phyloP scores from a whole-genome alignment of 2,888 invertebrate genomes.

The Sinhomidia bicolor region DNA sequence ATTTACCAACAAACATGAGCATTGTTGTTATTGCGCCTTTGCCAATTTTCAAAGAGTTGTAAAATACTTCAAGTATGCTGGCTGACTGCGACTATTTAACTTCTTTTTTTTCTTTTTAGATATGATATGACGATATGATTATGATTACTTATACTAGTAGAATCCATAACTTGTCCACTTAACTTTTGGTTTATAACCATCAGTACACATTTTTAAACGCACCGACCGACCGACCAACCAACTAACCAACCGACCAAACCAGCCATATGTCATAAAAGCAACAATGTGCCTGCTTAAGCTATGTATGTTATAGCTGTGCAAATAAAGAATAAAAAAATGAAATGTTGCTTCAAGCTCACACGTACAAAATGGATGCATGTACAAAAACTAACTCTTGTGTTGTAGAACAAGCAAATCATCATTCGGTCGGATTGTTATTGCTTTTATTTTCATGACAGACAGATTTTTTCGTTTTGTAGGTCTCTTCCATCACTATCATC shows the following conservation, averaged over 20 bases:
- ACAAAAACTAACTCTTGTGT: background rate
- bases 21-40: constrained; percentile 17
- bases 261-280: constrained; percentile 27
- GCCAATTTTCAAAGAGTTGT: constrained; percentile 41
- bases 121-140: background rate
- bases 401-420: constrained; percentile 45
- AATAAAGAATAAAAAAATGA: constrained; percentile 16
- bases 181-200: constrained; percentile 37
- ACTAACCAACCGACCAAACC: constrained; percentile 3
- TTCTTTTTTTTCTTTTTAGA: background rate
- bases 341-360: constrained; percentile 39
- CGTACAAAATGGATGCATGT: constrained; percentile 21
- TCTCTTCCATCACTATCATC: constrained; percentile 19
- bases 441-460: constrained; percentile 42
- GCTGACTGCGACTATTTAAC: background rate
- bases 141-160: background rate
- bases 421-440: constrained; percentile 45
- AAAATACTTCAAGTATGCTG: constrained; percentile 18
- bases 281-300: constrained; percentile 4
- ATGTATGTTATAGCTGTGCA: constrained; percentile 20
- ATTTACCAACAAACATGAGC: constrained; percentile 27
- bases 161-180: constrained; percentile 44
- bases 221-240: background rate
- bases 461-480: constrained; percentile 47
- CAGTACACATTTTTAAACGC: background rate